These are phyloP conservation scores for Drosophila hydei DNA, from an alignment of 1,140 invertebrate species.

Conservation along the genomic window DNA sequence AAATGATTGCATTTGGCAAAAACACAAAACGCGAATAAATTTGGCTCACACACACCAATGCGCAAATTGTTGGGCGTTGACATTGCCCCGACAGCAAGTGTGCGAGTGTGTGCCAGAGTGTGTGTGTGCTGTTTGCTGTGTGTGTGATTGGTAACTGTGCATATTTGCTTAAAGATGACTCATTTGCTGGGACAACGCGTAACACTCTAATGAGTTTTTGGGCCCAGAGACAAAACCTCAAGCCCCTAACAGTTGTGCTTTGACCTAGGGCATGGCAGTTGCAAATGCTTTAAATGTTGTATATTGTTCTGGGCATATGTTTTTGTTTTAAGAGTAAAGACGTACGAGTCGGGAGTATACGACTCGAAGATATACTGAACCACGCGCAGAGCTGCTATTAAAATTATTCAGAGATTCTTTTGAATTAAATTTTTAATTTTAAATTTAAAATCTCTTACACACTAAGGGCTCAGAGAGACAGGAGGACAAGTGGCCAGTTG, in stretches of 20 bases:
- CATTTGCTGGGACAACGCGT: constrained; percentile 66
- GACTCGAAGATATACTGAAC: too few relatives aligned
- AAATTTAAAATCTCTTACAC: too few relatives aligned
- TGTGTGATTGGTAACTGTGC: constrained; percentile 18
- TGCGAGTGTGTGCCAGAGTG: not conserved
- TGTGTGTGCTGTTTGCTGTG: constrained; percentile 10
- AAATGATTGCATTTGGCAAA: constrained; percentile 75
- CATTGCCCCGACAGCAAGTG: not conserved
- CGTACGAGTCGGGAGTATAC: too few relatives aligned
- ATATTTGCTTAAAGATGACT: constrained; percentile 65
- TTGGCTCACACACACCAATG: constrained; percentile 5
- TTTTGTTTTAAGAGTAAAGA: too few relatives aligned
- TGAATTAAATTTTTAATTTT: too few relatives aligned
- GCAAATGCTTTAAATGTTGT: too few relatives aligned
- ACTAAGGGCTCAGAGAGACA: too few relatives aligned
- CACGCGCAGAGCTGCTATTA: too few relatives aligned
- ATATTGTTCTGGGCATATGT: too few relatives aligned
- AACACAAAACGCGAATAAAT: constrained; percentile 49
- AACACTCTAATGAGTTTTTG: constrained; percentile 74
- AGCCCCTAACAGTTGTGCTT: not conserved
- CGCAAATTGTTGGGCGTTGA: constrained; percentile 36
- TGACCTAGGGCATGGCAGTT: too few relatives aligned
- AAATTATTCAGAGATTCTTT: too few relatives aligned
- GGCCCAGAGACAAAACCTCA: constrained; percentile 41
- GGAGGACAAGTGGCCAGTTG: too few relatives aligned